Evolutionary conservation across 2,113 vertebrate genomes (phyloP).

Genomic region (Proteles cristata): DNA sequence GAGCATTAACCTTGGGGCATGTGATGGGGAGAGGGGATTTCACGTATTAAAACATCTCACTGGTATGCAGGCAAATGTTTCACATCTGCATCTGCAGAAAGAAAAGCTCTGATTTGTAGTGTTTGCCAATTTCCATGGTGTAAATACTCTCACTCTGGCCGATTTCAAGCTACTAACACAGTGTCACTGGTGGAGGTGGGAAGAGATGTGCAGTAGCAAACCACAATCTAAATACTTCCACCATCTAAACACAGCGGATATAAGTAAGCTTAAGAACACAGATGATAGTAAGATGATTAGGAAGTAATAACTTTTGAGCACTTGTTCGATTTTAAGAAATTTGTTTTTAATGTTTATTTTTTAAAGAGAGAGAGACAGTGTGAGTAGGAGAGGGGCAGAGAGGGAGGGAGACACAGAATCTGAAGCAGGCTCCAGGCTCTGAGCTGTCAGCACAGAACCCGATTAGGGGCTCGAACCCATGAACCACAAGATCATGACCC

Average conservation of each 20-base stretch:
- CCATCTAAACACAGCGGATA: not conserved
- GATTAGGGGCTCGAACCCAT: too few relatives aligned
- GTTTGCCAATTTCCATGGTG: not conserved
- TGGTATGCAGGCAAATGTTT: not conserved
- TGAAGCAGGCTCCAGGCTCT: too few relatives aligned
- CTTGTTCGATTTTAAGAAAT: not conserved
- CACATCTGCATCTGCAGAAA: not conserved
- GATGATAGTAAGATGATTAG: not conserved
- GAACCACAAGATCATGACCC: too few relatives aligned
- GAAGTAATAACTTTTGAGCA: not conserved
- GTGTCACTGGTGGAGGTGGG: not conserved
- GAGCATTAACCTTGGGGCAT: not conserved
- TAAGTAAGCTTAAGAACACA: not conserved
- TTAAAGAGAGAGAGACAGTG: too few relatives aligned
- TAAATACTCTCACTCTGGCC: not conserved
- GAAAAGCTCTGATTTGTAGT: not conserved
- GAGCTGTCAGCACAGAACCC: too few relatives aligned
- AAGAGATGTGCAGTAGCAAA: not conserved
- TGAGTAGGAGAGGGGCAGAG: too few relatives aligned
- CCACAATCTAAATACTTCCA: rapidly evolving
- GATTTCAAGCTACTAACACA: not conserved
- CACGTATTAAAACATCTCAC: not conserved
- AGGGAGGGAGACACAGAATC: too few relatives aligned
- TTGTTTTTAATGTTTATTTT: too few relatives aligned
- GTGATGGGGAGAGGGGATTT: not conserved